Base-by-base conservation (phyloP, 2,888 invertebrate species). In the Drosophila atroscutellata region DNA sequence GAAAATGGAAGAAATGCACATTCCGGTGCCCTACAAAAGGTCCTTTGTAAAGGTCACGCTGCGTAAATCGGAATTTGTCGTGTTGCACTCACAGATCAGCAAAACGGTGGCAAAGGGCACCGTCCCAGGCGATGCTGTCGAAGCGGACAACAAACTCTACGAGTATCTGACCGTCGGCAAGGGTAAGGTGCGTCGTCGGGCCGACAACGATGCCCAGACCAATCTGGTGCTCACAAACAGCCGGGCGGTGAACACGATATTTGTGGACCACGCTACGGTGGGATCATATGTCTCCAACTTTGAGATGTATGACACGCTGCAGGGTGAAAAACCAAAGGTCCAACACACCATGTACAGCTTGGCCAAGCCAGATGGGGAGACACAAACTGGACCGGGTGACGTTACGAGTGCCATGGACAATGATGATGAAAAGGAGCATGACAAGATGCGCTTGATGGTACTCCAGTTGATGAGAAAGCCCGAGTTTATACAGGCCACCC, bases 251-350 rank as follows among this genome's bases (percentile, higher is more conserved):
- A 93, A 95, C 32, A 94, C 95, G 0, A 80, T 76, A 9, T 34
- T 34, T 24, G 69, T 84, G 20, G 66, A 66, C 24, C 63, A 67
- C 4, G 93, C 93, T 1, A 93, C 94, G 42, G 94, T 94, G 3
- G 93, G 94, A 1, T 94, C 95, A 0, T 96, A 95, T 86, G 96
- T 96, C 0, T 96, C 96, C 0, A 94, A 95, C 86, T 97, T 96
- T 95, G 96, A 96, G 80, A 96, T 97, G 95, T 95, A 95, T 84
- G 97, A 97, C 86, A 95, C 95, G 0, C 95, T 95, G 73, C 92
- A 93, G 9, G 80, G 75, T 1, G 24, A 36, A 3, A 62, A 36
- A 1, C 30, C 49, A 8, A 56, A 18, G 9, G 3, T 28, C 8
- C 32, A 37, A 0, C 28, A 9, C 26, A 45, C 52, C 0, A n/a